Evolutionary conservation across 1,140 invertebrate species (phyloP), one percentile per base, ranked within the genome.

Genomic region (Aphelenchoides fujianensis): DNA sequence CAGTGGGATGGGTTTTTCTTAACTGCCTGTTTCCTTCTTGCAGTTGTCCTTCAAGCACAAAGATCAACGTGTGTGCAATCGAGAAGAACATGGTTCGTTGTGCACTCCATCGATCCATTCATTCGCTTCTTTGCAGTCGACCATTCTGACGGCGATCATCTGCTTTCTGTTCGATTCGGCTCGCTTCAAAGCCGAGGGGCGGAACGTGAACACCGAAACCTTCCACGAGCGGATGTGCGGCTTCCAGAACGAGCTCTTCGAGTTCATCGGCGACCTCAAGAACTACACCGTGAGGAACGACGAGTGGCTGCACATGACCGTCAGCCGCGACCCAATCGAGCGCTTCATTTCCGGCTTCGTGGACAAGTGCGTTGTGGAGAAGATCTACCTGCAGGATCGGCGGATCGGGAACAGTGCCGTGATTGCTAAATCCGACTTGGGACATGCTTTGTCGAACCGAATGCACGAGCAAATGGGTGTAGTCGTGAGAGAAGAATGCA

Each of bases 61-160:
- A n/a, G 19, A 37, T 70, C 12, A 70, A 70, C 23, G 70, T 72
- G 7, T 72, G 70, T 19, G 70, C 41, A 12, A 72, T 72, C 7
- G 70, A 72, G 57, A 72, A 72, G 35, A 72, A 72, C 48, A 48
- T 72, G 52, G n/a, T n/a, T n/a, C n/a, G n/a, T n/a, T n/a, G n/a
- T n/a, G n/a, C n/a, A n/a, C n/a, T n/a, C n/a, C n/a, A n/a, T n/a
- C n/a, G n/a, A n/a, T n/a, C n/a, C n/a, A n/a, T n/a, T n/a, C n/a
- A n/a, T n/a, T n/a, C n/a, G n/a, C n/a, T n/a, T n/a, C n/a, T n/a
- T n/a, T n/a, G n/a, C n/a, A n/a, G n/a, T 72, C 70, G 1, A 72
- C 70, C 16, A 72, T 72, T 36, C 31, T 72, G 48, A 72, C 70
- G 2, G 70, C 70, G 5, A 72, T 72, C 9, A 74, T 72, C 12